Conservation (phyloP, 2,888 invertebrate genomes). For the Rotaria sp. region DNA sequence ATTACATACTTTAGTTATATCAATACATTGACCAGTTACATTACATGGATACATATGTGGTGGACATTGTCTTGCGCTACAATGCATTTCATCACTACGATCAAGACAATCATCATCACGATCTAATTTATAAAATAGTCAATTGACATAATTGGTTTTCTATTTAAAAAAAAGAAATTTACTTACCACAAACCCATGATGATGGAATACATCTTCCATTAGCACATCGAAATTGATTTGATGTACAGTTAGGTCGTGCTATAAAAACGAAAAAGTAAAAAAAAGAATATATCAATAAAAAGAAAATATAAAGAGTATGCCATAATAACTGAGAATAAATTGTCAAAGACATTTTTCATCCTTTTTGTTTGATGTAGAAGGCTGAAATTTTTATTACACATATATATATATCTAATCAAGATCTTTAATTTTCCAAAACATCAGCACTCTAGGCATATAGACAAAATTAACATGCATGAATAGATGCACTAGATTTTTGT, state of each 20-base stretch:
- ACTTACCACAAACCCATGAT: constrained; percentile 68
- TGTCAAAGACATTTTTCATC: no score
- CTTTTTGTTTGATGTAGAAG: no score
- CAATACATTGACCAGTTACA: constrained; percentile 64
- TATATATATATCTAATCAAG: no score
- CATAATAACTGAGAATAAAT: no score
- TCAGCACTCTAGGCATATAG: no score
- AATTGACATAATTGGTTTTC: background rate
- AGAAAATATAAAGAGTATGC: no score
- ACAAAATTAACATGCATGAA: no score
- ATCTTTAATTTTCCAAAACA: no score
- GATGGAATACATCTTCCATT: constrained; percentile 57
- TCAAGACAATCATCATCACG: constrained; percentile 43
- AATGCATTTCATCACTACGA: constrained; percentile 49
- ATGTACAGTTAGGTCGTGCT: constrained; percentile 32
- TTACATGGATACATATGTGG: constrained; percentile 49
- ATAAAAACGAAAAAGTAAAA: background rate
- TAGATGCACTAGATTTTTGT: no score
- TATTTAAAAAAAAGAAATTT: no score
- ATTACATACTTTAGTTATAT: constrained; percentile 79
- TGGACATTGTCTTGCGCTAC: constrained; percentile 44
- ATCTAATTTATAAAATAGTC: background rate
- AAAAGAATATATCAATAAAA: no score
- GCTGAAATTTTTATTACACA: no score
- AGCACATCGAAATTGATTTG: constrained; percentile 57